Conservation (phyloP, 2,888 invertebrate genomes). For the Hirtodrosophila confusa region DNA sequence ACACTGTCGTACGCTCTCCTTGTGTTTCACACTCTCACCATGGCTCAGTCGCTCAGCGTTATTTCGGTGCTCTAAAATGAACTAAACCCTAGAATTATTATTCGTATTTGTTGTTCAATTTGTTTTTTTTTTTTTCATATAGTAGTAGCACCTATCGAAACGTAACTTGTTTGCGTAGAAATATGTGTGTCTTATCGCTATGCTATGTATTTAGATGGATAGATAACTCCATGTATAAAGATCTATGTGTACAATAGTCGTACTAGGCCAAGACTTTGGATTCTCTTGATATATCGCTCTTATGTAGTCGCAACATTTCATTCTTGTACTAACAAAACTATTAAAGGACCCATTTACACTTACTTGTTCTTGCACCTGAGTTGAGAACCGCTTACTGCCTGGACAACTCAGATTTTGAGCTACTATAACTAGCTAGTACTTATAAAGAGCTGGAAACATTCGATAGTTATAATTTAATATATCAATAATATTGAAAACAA, state of each 20-base stretch:
- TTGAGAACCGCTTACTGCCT: not conserved
- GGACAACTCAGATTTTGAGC: not conserved
- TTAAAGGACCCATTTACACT: not conserved
- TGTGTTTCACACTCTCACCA: slow-evolving; percentile 7
- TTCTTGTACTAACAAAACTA: too few relatives aligned
- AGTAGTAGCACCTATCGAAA: slow-evolving; percentile 2
- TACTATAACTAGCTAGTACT: too few relatives aligned
- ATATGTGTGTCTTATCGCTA: slow-evolving; percentile 35
- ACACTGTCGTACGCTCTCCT: slow-evolving; percentile 3
- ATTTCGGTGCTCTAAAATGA: slow-evolving; percentile 34
- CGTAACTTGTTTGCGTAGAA: slow-evolving; percentile 35
- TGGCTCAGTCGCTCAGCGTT: slow-evolving; percentile 8
- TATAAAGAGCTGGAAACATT: too few relatives aligned
- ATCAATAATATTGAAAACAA: too few relatives aligned
- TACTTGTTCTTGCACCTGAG: not conserved
- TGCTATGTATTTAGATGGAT: slow-evolving; percentile 24
- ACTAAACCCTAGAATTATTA: slow-evolving; percentile 12
- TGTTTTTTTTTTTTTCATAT: slow-evolving; percentile 15
- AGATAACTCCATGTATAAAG: slow-evolving; percentile 37
- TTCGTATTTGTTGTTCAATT: slow-evolving; percentile 38
- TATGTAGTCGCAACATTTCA: too few relatives aligned
- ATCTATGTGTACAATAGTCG: slow-evolving; percentile 12
- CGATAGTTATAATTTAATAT: too few relatives aligned
- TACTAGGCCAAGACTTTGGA: slow-evolving; percentile 4
- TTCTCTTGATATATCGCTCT: slow-evolving; percentile 15